Evolutionary conservation across 2,797 vertebrate species (phyloP).

Genomic region (Pelobates cultripes): DNA sequence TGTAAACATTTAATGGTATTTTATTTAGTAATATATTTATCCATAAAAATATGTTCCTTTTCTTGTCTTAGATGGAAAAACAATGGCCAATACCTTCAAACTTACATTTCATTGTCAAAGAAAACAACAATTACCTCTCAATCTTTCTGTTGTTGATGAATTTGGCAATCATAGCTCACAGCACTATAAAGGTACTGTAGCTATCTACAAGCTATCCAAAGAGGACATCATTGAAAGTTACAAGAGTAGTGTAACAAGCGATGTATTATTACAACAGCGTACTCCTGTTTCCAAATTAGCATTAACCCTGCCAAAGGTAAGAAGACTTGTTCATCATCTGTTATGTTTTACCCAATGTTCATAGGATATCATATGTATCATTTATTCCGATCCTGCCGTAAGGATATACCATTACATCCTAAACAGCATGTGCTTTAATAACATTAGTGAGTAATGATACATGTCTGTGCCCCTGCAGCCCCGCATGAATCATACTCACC

Average conservation of each 20-base stretch:
- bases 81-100: slow-evolving; percentile 64
- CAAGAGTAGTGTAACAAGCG: slow-evolving; percentile 54
- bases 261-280: slow-evolving; percentile 62
- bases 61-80: slow-evolving; percentile 58
- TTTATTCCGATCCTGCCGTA: too few species aligned
- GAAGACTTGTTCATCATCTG: slow-evolving; percentile 20
- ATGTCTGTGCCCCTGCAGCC: too few species aligned
- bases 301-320: slow-evolving; percentile 84
- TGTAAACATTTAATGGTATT: too few species aligned
- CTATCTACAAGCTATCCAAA: slow-evolving; percentile 77
- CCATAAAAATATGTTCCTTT: too few species aligned
- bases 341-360: too few species aligned
- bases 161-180: slow-evolving; percentile 86
- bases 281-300: slow-evolving; percentile 79
- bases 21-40: too few species aligned
- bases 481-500: too few species aligned
- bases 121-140: slow-evolving; percentile 72
- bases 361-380: too few species aligned
- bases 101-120: slow-evolving; percentile 85
- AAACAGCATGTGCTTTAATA: too few species aligned
- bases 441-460: too few species aligned
- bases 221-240: slow-evolving; percentile 67
- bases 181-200: slow-evolving; percentile 82
- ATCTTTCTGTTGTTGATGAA: slow-evolving; percentile 80
- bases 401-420: too few species aligned